Conservation (phyloP, 2,797 vertebrate genomes). For the Epinephelus awoara region DNA sequence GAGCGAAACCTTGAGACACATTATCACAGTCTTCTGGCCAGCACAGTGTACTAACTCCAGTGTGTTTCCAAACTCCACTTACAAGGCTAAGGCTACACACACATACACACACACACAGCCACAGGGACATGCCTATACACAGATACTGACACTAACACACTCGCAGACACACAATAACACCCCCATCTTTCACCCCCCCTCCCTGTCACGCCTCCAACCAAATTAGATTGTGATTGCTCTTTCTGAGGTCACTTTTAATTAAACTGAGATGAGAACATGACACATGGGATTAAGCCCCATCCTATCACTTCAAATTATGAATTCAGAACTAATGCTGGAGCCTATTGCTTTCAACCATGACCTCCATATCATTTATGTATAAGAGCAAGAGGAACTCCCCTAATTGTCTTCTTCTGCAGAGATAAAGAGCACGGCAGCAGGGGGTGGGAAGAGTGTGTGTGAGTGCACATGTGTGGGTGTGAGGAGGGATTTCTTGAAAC, state of each 20-base stretch:
- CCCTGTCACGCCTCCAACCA: constrained; percentile 73
- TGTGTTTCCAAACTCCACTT: constrained; percentile 15
- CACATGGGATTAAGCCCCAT: constrained; percentile 82
- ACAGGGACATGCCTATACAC: constrained; percentile 11
- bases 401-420: constrained; percentile 65
- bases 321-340: constrained; percentile 78
- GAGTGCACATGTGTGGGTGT: neutral
- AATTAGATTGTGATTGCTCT: constrained; percentile 86
- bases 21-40: constrained; percentile 10
- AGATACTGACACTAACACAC: constrained; percentile 32
- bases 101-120: neutral
- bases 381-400: constrained; percentile 68
- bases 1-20: constrained; percentile 26
- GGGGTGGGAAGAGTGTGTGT: neutral
- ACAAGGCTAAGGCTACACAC: constrained; percentile 9
- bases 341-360: constrained; percentile 75
- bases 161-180: constrained; percentile 55
- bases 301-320: constrained; percentile 77
- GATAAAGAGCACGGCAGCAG: constrained; percentile 44
- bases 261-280: constrained; percentile 84
- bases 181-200: constrained; percentile 55
- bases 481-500: neutral
- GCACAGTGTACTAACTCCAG: neutral
- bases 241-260: constrained; percentile 87
- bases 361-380: constrained; percentile 74